phyloP scores from a whole-genome alignment of 2,888 invertebrate genomes.

The Pheosia gnoma region DNA sequence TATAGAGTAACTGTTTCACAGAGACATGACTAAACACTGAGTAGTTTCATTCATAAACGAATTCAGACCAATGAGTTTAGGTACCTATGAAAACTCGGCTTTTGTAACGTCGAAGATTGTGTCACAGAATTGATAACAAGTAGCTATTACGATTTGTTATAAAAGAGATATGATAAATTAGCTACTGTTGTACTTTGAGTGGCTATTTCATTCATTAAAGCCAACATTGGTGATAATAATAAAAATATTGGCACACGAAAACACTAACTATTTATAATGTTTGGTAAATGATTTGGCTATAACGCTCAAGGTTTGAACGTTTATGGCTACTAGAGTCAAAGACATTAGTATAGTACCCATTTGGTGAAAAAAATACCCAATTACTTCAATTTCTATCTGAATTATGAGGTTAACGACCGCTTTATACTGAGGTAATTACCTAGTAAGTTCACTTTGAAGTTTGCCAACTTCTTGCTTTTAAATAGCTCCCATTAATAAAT shows the following conservation, averaged over 20 bases:
- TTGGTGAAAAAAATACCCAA: too few species aligned
- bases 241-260: background rate
- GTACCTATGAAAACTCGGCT: conserved; percentile 23
- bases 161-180: conserved; percentile 15
- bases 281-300: too few species aligned
- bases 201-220: conserved; percentile 15
- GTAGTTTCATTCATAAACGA: conserved; percentile 69
- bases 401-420: too few species aligned
- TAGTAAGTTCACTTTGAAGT: too few species aligned
- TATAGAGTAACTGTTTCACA: conserved; percentile 53
- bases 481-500: too few species aligned
- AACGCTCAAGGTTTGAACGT: too few species aligned
- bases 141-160: conserved; percentile 25
- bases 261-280: too few species aligned
- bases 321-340: too few species aligned
- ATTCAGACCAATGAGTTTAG: conserved; percentile 39
- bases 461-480: too few species aligned
- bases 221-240: background rate
- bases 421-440: too few species aligned
- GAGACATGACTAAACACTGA: conserved; percentile 68
- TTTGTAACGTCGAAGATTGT: conserved; percentile 31
- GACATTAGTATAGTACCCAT: too few species aligned
- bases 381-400: too few species aligned
- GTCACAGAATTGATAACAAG: conserved; percentile 40
- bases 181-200: conserved; percentile 12